phyloP scores from a whole-genome alignment of 2,113 vertebrate species.

The Arvicanthis niloticus region DNA sequence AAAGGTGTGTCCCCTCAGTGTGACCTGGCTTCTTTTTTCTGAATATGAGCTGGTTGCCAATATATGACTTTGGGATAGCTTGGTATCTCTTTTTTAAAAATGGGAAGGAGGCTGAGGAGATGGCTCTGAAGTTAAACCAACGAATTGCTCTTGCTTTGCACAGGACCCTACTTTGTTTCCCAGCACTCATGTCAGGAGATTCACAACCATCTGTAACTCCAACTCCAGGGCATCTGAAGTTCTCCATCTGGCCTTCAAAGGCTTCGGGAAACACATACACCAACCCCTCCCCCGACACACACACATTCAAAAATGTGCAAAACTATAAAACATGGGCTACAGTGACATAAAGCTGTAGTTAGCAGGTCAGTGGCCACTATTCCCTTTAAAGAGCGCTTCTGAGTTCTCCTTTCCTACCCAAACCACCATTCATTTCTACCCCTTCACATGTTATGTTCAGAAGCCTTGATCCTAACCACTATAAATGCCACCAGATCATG shows the following conservation, averaged over 20 bases:
- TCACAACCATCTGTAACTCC: background rate
- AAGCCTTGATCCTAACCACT: background rate
- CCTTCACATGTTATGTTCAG: background rate
- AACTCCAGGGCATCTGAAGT: background rate
- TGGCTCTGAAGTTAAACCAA: background rate
- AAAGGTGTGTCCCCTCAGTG: background rate
- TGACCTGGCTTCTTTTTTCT: background rate
- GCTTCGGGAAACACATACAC: background rate
- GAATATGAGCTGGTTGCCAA: conserved; percentile 19
- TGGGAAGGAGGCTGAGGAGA: background rate
- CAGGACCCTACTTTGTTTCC: background rate
- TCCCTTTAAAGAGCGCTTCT: background rate
- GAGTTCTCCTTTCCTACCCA: too few relatives aligned
- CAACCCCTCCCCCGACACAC: too few relatives aligned
- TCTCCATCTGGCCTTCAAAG: background rate
- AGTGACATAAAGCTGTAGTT: background rate
- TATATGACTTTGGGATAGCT: conserved; percentile 26
- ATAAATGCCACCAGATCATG: background rate
- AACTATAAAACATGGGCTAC: background rate
- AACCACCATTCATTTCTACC: background rate
- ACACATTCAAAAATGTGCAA: background rate
- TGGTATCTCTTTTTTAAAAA: background rate
- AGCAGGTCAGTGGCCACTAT: background rate
- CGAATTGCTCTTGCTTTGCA: background rate
- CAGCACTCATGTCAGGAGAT: background rate